A percentile compares a stretch with the other conserved stretches of the same genome.
These are phyloP conservation scores for Phragmatobia fuliginosa DNA, from an alignment of 2,888 invertebrate species.

Conservation along the genomic window DNA sequence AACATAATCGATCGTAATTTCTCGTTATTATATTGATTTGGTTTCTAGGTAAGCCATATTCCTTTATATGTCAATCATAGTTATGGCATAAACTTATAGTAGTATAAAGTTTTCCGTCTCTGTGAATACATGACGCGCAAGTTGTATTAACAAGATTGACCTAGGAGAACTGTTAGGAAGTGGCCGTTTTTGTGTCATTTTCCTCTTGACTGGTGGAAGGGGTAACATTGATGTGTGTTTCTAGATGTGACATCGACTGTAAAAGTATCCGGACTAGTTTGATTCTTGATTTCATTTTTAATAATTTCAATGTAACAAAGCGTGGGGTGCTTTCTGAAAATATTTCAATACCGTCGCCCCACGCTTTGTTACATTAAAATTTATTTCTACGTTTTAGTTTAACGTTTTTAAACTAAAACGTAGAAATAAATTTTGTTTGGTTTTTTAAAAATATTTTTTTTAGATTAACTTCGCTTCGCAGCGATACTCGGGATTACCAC, in stretches of 20 bases:
- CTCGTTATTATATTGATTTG: background rate
- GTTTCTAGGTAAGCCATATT: constrained; percentile 14
- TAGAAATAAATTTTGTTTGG: too few species aligned
- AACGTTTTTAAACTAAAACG: too few species aligned
- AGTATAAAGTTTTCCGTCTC: constrained; percentile 23
- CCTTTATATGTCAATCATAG: constrained; percentile 16
- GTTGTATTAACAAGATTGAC: constrained; percentile 73
- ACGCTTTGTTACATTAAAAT: too few species aligned
- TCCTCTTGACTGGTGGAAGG: constrained; percentile 72
- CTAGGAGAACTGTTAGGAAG: constrained; percentile 80
- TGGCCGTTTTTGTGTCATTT: constrained; percentile 76
- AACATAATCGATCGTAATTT: background rate
- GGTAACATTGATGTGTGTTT: constrained; percentile 27
- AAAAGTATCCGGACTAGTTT: background rate
- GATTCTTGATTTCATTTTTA: background rate
- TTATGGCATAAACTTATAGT: constrained; percentile 7
- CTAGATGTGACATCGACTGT: constrained; percentile 43
- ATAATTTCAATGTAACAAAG: too few species aligned
- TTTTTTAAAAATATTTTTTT: too few species aligned
- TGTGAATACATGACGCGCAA: constrained; percentile 22
- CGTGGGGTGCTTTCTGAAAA: too few species aligned
- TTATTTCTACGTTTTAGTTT: too few species aligned
- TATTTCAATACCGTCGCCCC: too few species aligned
- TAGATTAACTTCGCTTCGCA: too few species aligned
- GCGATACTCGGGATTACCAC: too few species aligned